Base-by-base conservation (phyloP, 2,797 vertebrate species). In the Halcyon leucocephala region DNA sequence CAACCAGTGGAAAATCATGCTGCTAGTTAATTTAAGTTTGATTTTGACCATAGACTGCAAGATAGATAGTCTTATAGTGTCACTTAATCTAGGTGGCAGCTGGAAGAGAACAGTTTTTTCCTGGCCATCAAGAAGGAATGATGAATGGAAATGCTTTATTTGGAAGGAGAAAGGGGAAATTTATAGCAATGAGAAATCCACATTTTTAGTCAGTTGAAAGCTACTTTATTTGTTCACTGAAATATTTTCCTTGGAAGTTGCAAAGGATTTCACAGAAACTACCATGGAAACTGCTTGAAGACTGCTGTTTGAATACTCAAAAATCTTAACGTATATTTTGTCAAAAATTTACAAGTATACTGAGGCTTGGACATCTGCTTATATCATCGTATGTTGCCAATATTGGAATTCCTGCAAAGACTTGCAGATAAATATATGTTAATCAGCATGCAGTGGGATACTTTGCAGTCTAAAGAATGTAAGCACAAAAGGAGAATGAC, bases 211-310 rank as follows among this genome's bases (percentile, higher is more conserved):
- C 54, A 25, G 46, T 72, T 94, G 74, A 85, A 94, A 93, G 49
- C 49, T 89, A 85, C 42, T 84, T 87, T 93, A 93, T 87, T 94
- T 97, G 66, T 94, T 83, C 83, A 76, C 5, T 22, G 87, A 91
- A 91, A 77, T 93, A 86, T 55, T 95, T 97, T 94, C 89, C 74
- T 86, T 93, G 92, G 91, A 97, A 86, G 71, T 93, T 93, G 51
- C 72, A 84, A 52, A 86, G 48, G 51, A 41, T 90, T 95, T 95
- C 33, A 35, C 82, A 91, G 81, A 90, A 90, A 60, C 58, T 80
- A 16, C 77, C 29, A 33, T 93, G 95, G 87, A 83, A 94, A 94
- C 77, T 82, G 35, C 55, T 86, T 60, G 51, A 83, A 74, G 39
- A 52, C 78, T 94, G 84, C 82, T 91, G 84, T 85, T 93, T 58